phyloP scores from a whole-genome alignment of 2,797 vertebrate species.

The Chromobotia macracanthus region DNA sequence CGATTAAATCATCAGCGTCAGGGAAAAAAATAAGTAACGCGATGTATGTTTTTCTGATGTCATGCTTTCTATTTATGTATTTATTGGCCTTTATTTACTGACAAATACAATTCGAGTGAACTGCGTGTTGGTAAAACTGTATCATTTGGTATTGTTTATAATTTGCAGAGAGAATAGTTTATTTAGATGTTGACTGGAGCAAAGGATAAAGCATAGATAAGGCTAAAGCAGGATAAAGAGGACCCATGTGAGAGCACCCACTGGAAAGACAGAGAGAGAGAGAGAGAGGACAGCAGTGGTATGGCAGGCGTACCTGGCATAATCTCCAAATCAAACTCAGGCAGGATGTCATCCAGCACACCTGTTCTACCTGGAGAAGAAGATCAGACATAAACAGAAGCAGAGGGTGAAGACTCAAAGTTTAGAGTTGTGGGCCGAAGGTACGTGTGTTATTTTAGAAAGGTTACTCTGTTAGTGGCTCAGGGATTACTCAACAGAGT shows the following conservation, averaged over 20 bases:
- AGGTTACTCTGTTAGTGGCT: slow-evolving; percentile 25
- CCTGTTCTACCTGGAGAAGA: slow-evolving; percentile 96
- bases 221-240: slow-evolving; percentile 38
- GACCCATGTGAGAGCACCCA: slow-evolving; percentile 43
- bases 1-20: background rate
- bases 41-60: too few species aligned
- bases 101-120: background rate
- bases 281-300: slow-evolving; percentile 56
- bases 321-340: slow-evolving; percentile 98
- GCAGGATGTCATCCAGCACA: slow-evolving; percentile 94
- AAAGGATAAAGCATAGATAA: slow-evolving; percentile 10
- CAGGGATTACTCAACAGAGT: slow-evolving; percentile 13
- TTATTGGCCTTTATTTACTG: background rate
- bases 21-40: too few species aligned
- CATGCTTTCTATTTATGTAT: too few species aligned
- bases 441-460: slow-evolving; percentile 29
- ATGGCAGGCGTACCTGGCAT: slow-evolving; percentile 94
- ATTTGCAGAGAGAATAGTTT: background rate
- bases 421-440: slow-evolving; percentile 50
- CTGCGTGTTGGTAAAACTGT: background rate
- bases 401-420: slow-evolving; percentile 70
- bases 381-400: slow-evolving; percentile 73
- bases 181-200: slow-evolving; percentile 1
- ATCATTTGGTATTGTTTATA: background rate
- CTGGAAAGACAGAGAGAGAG: slow-evolving; percentile 51